Evolutionary conservation across 2,113 vertebrate species (phyloP).

Genomic region (Aphyosemion australe): DNA sequence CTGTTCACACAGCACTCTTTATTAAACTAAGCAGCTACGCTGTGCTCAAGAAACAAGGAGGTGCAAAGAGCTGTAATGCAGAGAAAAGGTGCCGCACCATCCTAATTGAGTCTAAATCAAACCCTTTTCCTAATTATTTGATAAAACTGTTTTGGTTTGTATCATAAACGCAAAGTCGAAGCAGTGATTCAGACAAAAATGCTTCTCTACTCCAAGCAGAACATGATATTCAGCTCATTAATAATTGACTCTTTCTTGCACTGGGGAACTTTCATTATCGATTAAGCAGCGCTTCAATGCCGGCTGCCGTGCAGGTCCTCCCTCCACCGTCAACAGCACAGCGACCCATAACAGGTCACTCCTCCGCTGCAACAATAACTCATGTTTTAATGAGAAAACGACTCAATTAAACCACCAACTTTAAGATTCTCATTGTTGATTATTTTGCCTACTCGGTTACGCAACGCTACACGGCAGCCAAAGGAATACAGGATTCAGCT

Average conservation of each 20-base stretch:
- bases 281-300: conserved; percentile 20
- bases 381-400: conserved; percentile 8
- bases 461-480: conserved; percentile 40
- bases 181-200: conserved; percentile 26
- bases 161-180: conserved; percentile 1
- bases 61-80: no score
- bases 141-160: neutral
- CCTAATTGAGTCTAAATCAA: neutral
- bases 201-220: conserved; percentile 33
- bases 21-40: no score
- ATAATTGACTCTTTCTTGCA: conserved; percentile 57
- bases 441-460: conserved; percentile 40
- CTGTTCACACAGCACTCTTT: no score
- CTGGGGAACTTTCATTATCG: conserved; percentile 46
- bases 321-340: conserved; percentile 26
- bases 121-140: neutral
- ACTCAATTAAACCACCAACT: neutral
- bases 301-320: conserved; percentile 11
- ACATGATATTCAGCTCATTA: conserved; percentile 66
- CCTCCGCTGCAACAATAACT: neutral
- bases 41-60: no score
- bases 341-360: neutral
- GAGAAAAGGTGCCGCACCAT: no score
- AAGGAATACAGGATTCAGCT: conserved; percentile 10
- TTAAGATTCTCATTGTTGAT: neutral